Conservation (phyloP, 2,113 vertebrate genomes). For the Neodon shergylaensis region DNA sequence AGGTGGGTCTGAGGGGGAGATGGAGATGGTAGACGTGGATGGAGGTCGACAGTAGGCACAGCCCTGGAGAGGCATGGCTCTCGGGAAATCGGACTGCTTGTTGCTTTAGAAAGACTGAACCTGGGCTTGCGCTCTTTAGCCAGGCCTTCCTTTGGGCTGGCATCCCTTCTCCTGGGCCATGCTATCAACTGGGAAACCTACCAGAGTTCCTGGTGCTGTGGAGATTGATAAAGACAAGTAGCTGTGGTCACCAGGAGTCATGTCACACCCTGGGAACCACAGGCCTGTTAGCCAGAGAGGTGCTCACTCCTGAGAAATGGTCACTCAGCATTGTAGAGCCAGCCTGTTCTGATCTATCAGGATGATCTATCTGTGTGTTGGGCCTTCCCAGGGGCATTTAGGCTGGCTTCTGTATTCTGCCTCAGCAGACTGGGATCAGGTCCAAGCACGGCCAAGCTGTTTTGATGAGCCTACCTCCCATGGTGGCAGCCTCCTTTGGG, state of each 20-base stretch:
- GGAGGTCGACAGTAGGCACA: neutral
- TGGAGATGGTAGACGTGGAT: neutral
- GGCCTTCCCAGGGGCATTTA: neutral
- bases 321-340: neutral
- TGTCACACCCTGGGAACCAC: neutral
- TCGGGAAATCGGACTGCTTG: neutral
- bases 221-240: neutral
- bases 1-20: slow-evolving; percentile 86
- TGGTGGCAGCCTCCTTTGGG: too few species aligned
- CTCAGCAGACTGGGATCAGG: neutral
- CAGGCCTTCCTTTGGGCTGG: neutral
- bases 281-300: neutral
- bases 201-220: neutral
- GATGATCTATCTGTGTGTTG: too few species aligned
- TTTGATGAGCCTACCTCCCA: neutral
- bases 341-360: neutral
- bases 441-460: neutral
- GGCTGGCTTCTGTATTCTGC: neutral
- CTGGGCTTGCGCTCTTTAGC: neutral
- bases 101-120: neutral
- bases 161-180: neutral
- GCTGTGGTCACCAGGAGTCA: neutral
- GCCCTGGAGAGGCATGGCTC: neutral
- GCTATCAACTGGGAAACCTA: neutral
- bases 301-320: neutral